These are phyloP conservation scores for Dendrolimus houi DNA, from an alignment of 2,888 invertebrate species.

Conservation along the genomic window DNA sequence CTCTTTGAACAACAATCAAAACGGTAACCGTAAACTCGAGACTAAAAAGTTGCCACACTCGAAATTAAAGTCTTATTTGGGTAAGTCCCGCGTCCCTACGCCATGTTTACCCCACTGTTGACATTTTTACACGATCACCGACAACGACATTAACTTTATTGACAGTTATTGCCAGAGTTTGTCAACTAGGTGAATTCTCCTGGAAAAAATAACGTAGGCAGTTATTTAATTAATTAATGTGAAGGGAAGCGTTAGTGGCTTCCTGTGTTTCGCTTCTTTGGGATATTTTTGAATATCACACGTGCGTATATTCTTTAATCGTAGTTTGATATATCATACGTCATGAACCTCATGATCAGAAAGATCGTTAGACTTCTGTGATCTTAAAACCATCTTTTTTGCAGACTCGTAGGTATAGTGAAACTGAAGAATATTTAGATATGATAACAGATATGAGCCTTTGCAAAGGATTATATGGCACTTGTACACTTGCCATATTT, in stretches of 20 bases:
- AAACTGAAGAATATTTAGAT: too few species aligned
- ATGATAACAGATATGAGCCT: too few species aligned
- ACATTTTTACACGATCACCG: conserved; percentile 17
- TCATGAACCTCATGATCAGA: too few species aligned
- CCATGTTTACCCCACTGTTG: conserved; percentile 18
- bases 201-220: conserved; percentile 4
- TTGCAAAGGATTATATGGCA: too few species aligned
- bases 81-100: neutral
- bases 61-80: too few species aligned
- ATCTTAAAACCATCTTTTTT: too few species aligned
- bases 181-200: conserved; percentile 4
- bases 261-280: neutral
- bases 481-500: too few species aligned
- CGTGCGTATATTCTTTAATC: neutral
- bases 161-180: conserved; percentile 10
- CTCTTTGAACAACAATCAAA: too few species aligned
- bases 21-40: too few species aligned
- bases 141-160: conserved; percentile 14
- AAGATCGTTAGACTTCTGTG: too few species aligned
- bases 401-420: too few species aligned
- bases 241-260: neutral
- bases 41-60: too few species aligned
- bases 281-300: neutral
- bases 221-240: conserved; percentile 1
- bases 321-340: neutral